Base-by-base conservation (phyloP, 2,113 vertebrate genomes). In the Lipophrys pholis region DNA sequence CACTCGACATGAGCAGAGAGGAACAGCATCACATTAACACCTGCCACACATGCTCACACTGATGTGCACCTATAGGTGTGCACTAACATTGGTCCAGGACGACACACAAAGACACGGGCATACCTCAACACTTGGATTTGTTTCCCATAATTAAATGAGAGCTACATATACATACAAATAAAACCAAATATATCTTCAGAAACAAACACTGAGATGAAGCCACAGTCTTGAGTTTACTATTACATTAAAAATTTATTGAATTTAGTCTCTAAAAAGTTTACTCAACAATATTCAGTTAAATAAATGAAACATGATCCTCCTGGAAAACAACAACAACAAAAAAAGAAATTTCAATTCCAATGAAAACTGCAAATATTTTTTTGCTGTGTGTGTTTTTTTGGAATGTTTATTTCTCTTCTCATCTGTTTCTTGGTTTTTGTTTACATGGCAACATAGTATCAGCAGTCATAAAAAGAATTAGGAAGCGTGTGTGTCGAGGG, bases 391-490 rank as follows among this genome's bases (percentile, higher is more conserved):
- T 30, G 11, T 55, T 57, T 65, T 76, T 69, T 61, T 1, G 41
- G n/a, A 56, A 61, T 69, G 21, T 53, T 60, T 16, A 5, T 35
- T 50, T 70, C 36, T 51, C 52, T 57, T 69, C 46, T 30, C 21
- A 60, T 62, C 43, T 77, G 60, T 82, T 60, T 64, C 11, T 62
- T 60, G 1, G 58, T 51, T 51, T 81, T 76, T 88, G 76, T 83
- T 78, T 76, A 76, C 71, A 74, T 73, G 58, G 66, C 69, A 72
- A 72, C 68, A 42, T 58, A 59, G 50, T 80, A 61, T 76, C 78
- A 73, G 52, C 51, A 69, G 65, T 72, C 69, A 85, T 80, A 71
- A 87, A 85, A 80, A 78, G n/a, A 81, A 76, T 79, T 62, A 77
- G 67, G 21, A 30, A 69, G 56, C 75, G 64, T 81, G 77, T 88